A percentile compares a stretch with the other conserved stretches of the same genome.
phyloP scores from a whole-genome alignment of 2,888 invertebrate species.

The Drosophila meridiana region DNA sequence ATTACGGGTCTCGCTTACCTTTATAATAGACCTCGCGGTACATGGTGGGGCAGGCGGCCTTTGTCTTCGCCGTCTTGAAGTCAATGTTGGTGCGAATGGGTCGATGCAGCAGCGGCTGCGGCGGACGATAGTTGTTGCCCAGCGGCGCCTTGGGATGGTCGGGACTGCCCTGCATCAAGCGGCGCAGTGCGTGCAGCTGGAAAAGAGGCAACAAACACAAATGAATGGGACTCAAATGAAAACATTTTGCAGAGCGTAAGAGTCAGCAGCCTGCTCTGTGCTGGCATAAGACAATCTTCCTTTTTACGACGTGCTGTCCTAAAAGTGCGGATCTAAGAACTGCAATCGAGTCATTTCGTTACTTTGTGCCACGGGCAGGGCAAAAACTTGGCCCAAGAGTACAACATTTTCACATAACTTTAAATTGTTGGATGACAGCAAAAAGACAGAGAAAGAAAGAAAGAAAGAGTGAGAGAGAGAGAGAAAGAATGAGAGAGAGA shows the following conservation, averaged over 20 bases:
- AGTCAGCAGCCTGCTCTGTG: background rate
- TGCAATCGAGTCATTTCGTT: background rate
- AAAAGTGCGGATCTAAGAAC: slow-evolving; percentile 5
- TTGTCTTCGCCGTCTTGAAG: slow-evolving; percentile 92
- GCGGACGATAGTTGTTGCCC: slow-evolving; percentile 97
- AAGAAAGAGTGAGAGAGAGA: background rate
- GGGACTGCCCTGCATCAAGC: slow-evolving; percentile 95
- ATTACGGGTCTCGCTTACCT: slow-evolving; percentile 86
- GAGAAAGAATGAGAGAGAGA: background rate
- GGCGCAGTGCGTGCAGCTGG: slow-evolving; percentile 92
- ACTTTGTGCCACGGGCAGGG: background rate
- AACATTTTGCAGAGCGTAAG: background rate
- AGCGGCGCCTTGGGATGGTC: slow-evolving; percentile 95
- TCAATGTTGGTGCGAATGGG: slow-evolving; percentile 98
- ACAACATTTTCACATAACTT: slow-evolving; percentile 13
- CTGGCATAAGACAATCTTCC: background rate
- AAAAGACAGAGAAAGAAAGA: background rate
- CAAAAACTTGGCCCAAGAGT: slow-evolving; percentile 4
- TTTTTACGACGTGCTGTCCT: slow-evolving; percentile 2
- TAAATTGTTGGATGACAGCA: slow-evolving; percentile 3
- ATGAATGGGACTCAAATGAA: background rate
- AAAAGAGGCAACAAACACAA: background rate
- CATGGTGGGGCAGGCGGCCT: slow-evolving; percentile 96
- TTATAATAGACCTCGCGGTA: slow-evolving; percentile 96
- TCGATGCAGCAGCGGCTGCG: slow-evolving; percentile 96